Percentiles rank a stretch among this genome's conserved stretches.
Conservation (phyloP, 2,113 vertebrate genomes). For the Notechis scutatus region DNA sequence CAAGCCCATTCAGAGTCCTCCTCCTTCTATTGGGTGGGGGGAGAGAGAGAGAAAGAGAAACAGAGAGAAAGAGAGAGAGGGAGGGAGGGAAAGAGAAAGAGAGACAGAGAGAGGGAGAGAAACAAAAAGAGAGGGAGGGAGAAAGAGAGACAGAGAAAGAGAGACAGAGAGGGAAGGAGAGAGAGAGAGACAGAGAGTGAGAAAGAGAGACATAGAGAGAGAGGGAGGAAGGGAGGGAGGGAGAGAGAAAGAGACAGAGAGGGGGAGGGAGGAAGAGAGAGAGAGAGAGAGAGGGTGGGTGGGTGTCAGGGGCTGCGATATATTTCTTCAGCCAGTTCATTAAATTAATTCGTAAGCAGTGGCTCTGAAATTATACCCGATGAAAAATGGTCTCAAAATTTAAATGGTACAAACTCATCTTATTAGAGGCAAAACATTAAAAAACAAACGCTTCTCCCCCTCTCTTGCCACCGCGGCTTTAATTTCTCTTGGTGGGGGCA, state of each 20-base stretch:
- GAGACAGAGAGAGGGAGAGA: neutral
- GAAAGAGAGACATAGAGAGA: too few species aligned
- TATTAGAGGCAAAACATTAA: slow-evolving; percentile 99
- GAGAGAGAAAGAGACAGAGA: too few species aligned
- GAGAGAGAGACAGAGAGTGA: neutral
- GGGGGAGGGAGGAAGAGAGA: neutral
- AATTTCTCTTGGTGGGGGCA: slow-evolving; percentile 89
- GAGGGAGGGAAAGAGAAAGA: too few species aligned
- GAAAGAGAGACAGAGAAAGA: too few species aligned
- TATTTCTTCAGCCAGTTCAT: slow-evolving; percentile 97
- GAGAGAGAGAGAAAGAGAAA: slow-evolving; percentile 31
- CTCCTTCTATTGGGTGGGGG: slow-evolving; percentile 74
- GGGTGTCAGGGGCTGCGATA: slow-evolving; percentile 92
- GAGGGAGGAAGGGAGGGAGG: too few species aligned
- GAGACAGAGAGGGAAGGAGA: too few species aligned
- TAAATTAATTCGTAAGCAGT: slow-evolving; percentile 99
- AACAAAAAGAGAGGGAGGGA: too few species aligned
- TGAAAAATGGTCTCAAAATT: slow-evolving; percentile 99
- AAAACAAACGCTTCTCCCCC: slow-evolving; percentile 91
- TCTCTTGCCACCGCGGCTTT: slow-evolving; percentile 71
- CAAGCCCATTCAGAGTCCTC: slow-evolving; percentile 56
- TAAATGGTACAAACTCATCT: slow-evolving; percentile 99
- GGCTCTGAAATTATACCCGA: slow-evolving; percentile 93
- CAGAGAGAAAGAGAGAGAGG: too few species aligned
- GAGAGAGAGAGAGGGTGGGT: slow-evolving; percentile 79